phyloP scores from a whole-genome alignment of 2,888 invertebrate species.

The Omphaloscelis lunosa region DNA sequence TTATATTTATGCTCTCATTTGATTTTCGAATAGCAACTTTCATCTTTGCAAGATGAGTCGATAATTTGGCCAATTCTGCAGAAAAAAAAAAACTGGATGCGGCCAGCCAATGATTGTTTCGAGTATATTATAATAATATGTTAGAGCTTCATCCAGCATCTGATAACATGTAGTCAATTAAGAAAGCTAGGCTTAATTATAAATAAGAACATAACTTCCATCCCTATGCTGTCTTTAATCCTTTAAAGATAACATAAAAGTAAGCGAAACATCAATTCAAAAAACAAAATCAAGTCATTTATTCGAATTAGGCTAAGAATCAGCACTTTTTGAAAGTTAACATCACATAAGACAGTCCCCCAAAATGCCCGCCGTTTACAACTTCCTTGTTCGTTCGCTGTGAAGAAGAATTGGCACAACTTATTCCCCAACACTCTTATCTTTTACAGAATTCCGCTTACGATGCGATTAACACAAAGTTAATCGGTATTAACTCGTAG shows the following conservation, averaged over 20 bases:
- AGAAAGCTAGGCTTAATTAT: background rate
- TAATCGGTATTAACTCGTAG: constrained; percentile 8
- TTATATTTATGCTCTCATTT: too few species aligned
- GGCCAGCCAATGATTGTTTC: background rate
- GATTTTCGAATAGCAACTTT: background rate
- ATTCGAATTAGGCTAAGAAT: background rate
- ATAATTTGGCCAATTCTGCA: background rate
- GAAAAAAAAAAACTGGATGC: background rate
- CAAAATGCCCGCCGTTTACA: background rate
- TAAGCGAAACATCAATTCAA: background rate
- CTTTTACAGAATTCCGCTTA: background rate
- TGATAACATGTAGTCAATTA: background rate
- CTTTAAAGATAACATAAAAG: too few species aligned
- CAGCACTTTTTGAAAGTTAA: background rate
- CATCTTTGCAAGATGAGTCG: background rate
- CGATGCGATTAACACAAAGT: background rate
- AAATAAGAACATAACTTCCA: too few species aligned
- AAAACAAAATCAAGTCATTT: background rate
- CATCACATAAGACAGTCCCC: background rate
- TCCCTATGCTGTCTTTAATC: too few species aligned
- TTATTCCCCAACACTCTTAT: background rate
- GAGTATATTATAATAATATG: background rate
- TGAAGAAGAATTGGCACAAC: background rate
- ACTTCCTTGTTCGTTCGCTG: background rate
- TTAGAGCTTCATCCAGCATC: background rate